Evolutionary conservation across 1,140 invertebrate genomes (phyloP).

Genomic region (Drosophila miranda): DNA sequence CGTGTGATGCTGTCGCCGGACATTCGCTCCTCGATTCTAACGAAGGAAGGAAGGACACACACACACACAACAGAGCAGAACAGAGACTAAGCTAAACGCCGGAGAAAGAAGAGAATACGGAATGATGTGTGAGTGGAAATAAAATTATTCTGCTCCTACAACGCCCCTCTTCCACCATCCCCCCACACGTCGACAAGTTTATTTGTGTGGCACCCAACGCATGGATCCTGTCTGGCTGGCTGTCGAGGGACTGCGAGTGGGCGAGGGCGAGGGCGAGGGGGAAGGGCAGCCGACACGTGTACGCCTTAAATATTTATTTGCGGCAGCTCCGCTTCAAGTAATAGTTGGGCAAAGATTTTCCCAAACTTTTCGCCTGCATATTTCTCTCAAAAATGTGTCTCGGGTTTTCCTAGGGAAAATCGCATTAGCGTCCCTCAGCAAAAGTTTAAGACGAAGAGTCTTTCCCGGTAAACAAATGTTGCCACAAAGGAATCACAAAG

Average conservation of each 20-base stretch:
- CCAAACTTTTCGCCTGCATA: conserved; percentile 24
- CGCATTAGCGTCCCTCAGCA: conserved; percentile 7
- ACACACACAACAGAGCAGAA: background rate
- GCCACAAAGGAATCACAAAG: background rate
- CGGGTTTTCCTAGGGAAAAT: conserved; percentile 17
- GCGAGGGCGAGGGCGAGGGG: background rate
- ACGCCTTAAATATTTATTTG: conserved; percentile 46
- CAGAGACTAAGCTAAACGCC: conserved; percentile 34
- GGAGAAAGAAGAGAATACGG: conserved; percentile 33
- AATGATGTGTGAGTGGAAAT: conserved; percentile 46
- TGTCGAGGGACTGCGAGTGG: conserved; percentile 1
- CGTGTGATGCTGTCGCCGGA: conserved; percentile 43
- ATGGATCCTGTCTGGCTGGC: conserved; percentile 17
- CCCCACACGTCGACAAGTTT: conserved; percentile 8
- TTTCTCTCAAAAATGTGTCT: conserved; percentile 25
- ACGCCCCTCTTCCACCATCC: conserved; percentile 1
- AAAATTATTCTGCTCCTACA: conserved; percentile 5
- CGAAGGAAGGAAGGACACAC: background rate
- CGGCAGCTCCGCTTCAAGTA: conserved; percentile 26
- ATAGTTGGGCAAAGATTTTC: conserved; percentile 27
- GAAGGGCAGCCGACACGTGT: conserved; percentile 36
- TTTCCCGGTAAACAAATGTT: background rate
- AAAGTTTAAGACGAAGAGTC: background rate
- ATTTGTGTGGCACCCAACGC: conserved; percentile 27
- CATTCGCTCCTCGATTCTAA: conserved; percentile 14